These are phyloP conservation scores for Nomada ruficornis DNA, from an alignment of 2,888 invertebrate species.

Conservation along the genomic window DNA sequence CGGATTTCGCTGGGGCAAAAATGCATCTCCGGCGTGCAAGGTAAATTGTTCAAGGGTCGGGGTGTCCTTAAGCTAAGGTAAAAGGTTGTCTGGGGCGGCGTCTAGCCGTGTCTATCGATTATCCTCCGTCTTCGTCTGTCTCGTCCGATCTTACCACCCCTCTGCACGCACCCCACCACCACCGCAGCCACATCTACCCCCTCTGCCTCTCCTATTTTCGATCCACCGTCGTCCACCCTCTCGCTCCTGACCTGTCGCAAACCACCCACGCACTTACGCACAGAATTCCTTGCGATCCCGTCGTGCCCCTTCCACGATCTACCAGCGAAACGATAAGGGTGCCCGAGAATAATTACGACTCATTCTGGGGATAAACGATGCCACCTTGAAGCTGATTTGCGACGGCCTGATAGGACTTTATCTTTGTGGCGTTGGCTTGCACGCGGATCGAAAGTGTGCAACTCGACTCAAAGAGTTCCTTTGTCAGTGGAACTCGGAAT, in stretches of 20 bases:
- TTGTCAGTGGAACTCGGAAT: constrained; percentile 7
- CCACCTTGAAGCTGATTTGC: background rate
- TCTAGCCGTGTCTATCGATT: constrained; percentile 85
- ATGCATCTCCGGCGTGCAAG: constrained; percentile 69
- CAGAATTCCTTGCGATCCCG: constrained; percentile 27
- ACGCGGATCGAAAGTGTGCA: background rate
- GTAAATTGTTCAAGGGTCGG: constrained; percentile 79
- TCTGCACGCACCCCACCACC: constrained; percentile 50
- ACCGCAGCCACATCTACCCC: constrained; percentile 18
- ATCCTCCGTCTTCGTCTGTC: constrained; percentile 81
- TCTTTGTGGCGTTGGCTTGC: background rate
- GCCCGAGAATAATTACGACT: background rate
- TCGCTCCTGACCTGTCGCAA: constrained; percentile 83
- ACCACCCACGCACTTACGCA: constrained; percentile 77
- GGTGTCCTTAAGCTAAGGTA: constrained; percentile 81
- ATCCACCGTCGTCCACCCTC: constrained; percentile 51
- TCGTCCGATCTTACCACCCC: constrained; percentile 76
- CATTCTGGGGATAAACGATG: background rate
- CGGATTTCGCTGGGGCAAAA: constrained; percentile 37
- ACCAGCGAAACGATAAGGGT: background rate
- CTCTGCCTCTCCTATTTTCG: constrained; percentile 38
- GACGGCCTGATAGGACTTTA: background rate
- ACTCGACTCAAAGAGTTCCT: background rate
- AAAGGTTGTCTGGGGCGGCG: constrained; percentile 84
- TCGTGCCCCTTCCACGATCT: background rate